Evolutionary conservation across 1,140 invertebrate genomes (phyloP).

Genomic region (Chironomus tepperi): DNA sequence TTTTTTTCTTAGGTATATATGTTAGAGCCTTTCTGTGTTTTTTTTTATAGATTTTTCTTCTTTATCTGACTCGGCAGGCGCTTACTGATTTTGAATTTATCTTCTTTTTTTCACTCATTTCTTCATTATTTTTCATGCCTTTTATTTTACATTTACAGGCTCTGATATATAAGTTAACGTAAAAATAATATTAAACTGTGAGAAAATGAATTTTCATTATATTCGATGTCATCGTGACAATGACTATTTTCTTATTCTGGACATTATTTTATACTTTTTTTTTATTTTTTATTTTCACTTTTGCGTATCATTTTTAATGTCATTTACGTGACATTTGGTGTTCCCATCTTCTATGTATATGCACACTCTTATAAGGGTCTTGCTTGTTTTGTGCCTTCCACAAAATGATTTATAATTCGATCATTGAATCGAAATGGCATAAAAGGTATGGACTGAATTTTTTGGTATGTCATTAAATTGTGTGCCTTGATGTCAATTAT

Average conservation of each 20-base stretch:
- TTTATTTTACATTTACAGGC: background rate
- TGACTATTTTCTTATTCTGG: background rate
- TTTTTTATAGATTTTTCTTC: background rate
- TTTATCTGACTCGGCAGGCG: background rate
- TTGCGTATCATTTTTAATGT: slow-evolving; percentile 9
- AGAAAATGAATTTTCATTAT: background rate
- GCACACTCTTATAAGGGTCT: no score
- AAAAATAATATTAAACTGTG: background rate
- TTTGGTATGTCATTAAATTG: no score
- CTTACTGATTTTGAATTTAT: background rate
- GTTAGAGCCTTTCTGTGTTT: background rate
- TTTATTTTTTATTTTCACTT: background rate
- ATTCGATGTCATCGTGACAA: background rate
- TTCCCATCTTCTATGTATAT: background rate
- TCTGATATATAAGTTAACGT: background rate
- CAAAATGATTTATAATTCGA: no score
- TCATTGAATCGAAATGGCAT: no score
- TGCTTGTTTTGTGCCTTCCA: no score
- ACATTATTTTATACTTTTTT: background rate
- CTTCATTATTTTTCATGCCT: background rate
- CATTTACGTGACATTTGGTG: slow-evolving; percentile 6
- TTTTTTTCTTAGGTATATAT: background rate
- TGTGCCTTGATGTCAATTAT: no score
- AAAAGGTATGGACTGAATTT: no score
- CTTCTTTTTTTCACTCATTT: background rate